Evolutionary conservation across 2,113 vertebrate genomes (phyloP).

Genomic region (Ariopsis seemanni): DNA sequence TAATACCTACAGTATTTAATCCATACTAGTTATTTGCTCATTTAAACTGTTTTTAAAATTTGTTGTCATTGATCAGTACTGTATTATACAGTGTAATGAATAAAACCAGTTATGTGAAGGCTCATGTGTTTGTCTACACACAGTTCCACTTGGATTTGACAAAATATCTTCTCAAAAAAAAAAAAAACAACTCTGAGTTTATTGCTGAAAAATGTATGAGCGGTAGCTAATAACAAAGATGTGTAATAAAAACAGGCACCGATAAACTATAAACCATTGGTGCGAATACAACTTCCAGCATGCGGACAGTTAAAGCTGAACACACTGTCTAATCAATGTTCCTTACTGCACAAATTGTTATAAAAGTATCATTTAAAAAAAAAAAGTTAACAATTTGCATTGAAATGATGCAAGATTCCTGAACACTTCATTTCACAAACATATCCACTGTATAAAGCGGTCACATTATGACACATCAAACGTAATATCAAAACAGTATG

Average conservation of each 20-base stretch:
- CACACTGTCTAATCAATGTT: neutral
- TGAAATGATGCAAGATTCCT: neutral
- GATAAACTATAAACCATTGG: neutral
- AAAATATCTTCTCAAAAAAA: neutral
- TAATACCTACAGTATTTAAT: constrained; percentile 41
- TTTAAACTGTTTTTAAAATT: constrained; percentile 53
- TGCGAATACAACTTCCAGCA: neutral
- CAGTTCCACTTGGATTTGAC: neutral
- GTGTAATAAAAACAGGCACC: neutral
- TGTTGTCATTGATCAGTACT: constrained; percentile 54
- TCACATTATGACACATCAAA: neutral
- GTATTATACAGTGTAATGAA: constrained; percentile 64
- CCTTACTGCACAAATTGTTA: neutral
- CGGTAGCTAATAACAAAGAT: no score
- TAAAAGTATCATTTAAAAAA: neutral
- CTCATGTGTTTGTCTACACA: neutral
- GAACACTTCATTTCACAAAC: neutral
- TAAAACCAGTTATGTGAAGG: constrained; percentile 30
- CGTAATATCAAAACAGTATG: neutral
- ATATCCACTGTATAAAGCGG: neutral
- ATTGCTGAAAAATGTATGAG: neutral
- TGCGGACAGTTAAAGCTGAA: neutral
- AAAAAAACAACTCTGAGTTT: neutral
- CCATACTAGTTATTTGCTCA: constrained; percentile 41
- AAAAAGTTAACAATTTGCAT: neutral